These are phyloP conservation scores for Drosophila imparisetae DNA, from an alignment of 2,888 invertebrate genomes.

Conservation along the genomic window DNA sequence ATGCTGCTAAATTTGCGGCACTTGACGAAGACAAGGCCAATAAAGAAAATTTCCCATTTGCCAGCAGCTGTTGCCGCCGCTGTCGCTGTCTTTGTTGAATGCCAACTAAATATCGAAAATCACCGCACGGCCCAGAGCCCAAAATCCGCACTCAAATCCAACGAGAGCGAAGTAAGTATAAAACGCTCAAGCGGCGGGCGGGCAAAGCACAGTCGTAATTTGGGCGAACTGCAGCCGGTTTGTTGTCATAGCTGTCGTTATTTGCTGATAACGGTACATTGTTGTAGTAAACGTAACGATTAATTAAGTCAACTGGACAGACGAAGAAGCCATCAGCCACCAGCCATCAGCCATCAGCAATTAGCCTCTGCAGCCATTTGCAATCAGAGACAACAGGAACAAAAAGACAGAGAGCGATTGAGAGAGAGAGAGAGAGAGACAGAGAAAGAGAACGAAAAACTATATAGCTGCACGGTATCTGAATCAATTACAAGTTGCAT, in stretches of 20 bases:
- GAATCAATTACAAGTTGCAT: constrained; percentile 52
- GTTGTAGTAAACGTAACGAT: constrained; percentile 21
- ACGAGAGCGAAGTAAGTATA: constrained; percentile 46
- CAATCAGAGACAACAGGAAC: not conserved
- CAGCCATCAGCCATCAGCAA: not conserved
- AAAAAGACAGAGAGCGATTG: too few relatives aligned
- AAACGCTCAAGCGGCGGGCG: constrained; percentile 48
- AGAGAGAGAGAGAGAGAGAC: not conserved
- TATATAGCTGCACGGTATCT: constrained; percentile 24
- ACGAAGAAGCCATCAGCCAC: not conserved
- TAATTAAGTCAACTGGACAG: constrained; percentile 30
- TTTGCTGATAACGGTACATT: constrained; percentile 16
- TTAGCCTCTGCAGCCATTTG: not conserved
- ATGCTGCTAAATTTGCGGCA: constrained; percentile 18
- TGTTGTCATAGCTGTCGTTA: constrained; percentile 5
- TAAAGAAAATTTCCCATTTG: constrained; percentile 49
- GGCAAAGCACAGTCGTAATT: constrained; percentile 59
- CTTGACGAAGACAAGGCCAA: constrained; percentile 21
- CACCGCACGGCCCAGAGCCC: not conserved
- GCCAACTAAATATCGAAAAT: constrained; percentile 41
- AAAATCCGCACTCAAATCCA: constrained; percentile 1
- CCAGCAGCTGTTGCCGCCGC: constrained; percentile 24
- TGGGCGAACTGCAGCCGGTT: constrained; percentile 37
- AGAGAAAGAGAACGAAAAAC: not conserved
- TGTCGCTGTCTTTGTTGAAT: constrained; percentile 32